phyloP scores from a whole-genome alignment of 2,797 vertebrate genomes.

The Hybognathus amarus region DNA sequence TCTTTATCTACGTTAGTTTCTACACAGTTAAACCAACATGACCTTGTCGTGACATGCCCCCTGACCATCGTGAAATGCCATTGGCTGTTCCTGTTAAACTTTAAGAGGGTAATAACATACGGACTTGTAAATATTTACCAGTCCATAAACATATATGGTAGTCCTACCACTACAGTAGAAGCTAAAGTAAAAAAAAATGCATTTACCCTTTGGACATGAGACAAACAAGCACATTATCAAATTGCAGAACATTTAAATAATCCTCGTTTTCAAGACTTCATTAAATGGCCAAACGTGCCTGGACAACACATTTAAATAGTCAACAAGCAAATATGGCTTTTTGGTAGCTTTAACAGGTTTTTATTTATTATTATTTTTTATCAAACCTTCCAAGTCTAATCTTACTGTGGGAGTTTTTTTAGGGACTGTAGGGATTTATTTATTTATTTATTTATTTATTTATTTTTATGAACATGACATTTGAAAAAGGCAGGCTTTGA shows the following conservation, averaged over 20 bases:
- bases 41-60: background rate
- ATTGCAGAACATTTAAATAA: background rate
- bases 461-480: no score
- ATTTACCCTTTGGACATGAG: background rate
- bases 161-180: background rate
- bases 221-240: background rate
- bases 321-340: background rate
- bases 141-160: background rate
- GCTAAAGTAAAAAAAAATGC: background rate
- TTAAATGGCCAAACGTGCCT: background rate
- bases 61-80: background rate
- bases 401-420: no score
- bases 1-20: no score
- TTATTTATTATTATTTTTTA: no score
- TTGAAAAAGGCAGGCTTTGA: no score
- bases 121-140: constrained; percentile 10
- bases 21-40: background rate
- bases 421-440: no score
- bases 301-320: background rate
- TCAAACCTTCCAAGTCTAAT: no score
- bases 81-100: background rate
- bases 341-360: background rate
- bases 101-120: background rate
- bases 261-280: background rate
- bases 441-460: no score